phyloP scores from a whole-genome alignment of 1,140 invertebrate species.

The Ceratina japonica region DNA sequence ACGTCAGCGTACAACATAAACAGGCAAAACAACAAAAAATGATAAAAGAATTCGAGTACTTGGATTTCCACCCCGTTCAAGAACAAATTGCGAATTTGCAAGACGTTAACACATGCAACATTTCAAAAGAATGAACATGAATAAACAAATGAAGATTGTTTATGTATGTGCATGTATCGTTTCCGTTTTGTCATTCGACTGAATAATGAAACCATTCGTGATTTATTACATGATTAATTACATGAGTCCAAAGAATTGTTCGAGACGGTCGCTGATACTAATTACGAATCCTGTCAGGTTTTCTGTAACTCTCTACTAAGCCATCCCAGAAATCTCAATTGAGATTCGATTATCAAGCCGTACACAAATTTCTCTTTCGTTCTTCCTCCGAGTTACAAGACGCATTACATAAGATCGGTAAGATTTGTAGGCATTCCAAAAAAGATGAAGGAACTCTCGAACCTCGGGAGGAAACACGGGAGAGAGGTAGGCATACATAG shows the following conservation, averaged over 20 bases:
- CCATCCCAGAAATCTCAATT: neutral
- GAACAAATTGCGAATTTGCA: too few relatives aligned
- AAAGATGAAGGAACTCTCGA: constrained; percentile 22
- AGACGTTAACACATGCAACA: too few relatives aligned
- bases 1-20: neutral
- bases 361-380: constrained; percentile 59
- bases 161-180: too few relatives aligned
- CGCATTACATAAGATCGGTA: constrained; percentile 30
- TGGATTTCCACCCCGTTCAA: neutral
- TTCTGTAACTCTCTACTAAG: neutral
- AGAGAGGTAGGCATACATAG: constrained; percentile 2
- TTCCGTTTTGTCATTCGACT: too few relatives aligned
- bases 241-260: too few relatives aligned
- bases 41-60: neutral
- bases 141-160: too few relatives aligned
- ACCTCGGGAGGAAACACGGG: neutral
- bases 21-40: neutral
- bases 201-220: too few relatives aligned
- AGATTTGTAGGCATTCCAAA: constrained; percentile 21
- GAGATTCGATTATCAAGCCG: constrained; percentile 25
- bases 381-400: constrained; percentile 23
- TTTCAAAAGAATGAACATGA: too few relatives aligned
- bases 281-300: too few relatives aligned
- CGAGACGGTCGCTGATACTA: too few relatives aligned
- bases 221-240: too few relatives aligned